Evolutionary conservation across 2,888 invertebrate species (phyloP).

Genomic region (Drosophila subquinaria): DNA sequence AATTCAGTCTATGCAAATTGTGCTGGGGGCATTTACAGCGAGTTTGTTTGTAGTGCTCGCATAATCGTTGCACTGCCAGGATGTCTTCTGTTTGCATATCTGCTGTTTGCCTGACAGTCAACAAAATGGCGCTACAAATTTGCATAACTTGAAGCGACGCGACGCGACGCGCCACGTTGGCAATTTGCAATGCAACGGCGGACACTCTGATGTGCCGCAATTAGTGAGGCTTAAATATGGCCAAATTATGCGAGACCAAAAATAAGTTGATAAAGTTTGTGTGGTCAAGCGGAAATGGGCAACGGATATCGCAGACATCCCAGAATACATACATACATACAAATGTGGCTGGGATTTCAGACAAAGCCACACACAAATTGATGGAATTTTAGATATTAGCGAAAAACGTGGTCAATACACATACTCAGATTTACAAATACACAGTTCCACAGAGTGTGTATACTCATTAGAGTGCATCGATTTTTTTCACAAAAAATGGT

Average conservation of each 20-base stretch:
- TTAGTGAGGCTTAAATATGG: conserved; percentile 55
- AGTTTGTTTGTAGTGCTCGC: neutral
- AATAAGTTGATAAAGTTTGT: conserved; percentile 21
- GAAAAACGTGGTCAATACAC: neutral
- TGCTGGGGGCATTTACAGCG: neutral
- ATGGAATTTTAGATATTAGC: conserved; percentile 8
- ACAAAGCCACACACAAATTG: conserved; percentile 37
- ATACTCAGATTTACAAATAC: neutral
- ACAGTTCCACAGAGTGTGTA: conserved; percentile 2
- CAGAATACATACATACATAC: conserved; percentile 19
- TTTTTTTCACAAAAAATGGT: too few relatives aligned
- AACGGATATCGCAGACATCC: conserved; percentile 55
- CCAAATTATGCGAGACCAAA: conserved; percentile 43
- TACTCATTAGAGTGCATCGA: too few relatives aligned
- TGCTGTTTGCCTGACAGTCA: conserved; percentile 11
- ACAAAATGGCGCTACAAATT: conserved; percentile 44
- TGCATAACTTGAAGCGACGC: conserved; percentile 50
- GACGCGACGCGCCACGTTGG: conserved; percentile 18
- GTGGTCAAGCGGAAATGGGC: conserved; percentile 51
- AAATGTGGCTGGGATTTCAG: conserved; percentile 18
- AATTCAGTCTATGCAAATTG: conserved; percentile 56
- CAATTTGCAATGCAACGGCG: conserved; percentile 15
- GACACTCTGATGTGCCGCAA: conserved; percentile 34
- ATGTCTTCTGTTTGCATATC: conserved; percentile 8
- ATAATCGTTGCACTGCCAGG: neutral